phyloP scores from a whole-genome alignment of 2,113 vertebrate species.

The Camarhynchus parvulus region DNA sequence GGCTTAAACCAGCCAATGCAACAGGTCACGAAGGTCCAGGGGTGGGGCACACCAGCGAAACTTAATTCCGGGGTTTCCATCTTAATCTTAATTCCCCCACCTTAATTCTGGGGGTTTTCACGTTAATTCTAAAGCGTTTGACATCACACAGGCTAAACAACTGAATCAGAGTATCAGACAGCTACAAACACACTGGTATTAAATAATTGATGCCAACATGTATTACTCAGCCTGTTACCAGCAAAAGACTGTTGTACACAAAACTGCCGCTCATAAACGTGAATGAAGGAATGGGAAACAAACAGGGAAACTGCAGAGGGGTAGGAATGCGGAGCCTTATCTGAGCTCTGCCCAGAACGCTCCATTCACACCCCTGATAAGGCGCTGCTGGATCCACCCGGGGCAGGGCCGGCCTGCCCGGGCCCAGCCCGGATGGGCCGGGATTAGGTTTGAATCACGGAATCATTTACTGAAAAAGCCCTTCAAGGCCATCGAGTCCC shows the following conservation, averaged over 20 bases:
- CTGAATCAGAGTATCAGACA: not conserved
- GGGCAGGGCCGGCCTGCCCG: not conserved
- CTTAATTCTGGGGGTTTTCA: not conserved
- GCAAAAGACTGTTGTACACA: rapidly evolving
- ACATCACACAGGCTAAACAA: not conserved
- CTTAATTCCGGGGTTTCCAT: not conserved
- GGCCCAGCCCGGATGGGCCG: not conserved
- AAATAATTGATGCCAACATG: rapidly evolving
- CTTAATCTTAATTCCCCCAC: not conserved
- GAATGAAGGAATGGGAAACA: rapidly evolving
- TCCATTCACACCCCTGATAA: not conserved
- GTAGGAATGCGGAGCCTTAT: not conserved
- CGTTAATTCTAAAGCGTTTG: not conserved
- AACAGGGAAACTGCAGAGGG: not conserved
- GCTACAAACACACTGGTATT: rapidly evolving
- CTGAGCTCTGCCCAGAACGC: not conserved
- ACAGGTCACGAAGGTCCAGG: not conserved
- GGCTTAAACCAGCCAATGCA: not conserved
- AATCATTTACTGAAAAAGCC: not conserved
- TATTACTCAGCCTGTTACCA: not conserved
- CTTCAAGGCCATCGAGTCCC: not conserved
- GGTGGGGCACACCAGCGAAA: not conserved
- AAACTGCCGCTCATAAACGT: rapidly evolving
- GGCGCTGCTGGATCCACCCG: not conserved
- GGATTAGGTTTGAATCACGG: not conserved